These are phyloP conservation scores for Synanthedon andrenaeformis DNA, from an alignment of 2,888 invertebrate genomes.

Conservation along the genomic window DNA sequence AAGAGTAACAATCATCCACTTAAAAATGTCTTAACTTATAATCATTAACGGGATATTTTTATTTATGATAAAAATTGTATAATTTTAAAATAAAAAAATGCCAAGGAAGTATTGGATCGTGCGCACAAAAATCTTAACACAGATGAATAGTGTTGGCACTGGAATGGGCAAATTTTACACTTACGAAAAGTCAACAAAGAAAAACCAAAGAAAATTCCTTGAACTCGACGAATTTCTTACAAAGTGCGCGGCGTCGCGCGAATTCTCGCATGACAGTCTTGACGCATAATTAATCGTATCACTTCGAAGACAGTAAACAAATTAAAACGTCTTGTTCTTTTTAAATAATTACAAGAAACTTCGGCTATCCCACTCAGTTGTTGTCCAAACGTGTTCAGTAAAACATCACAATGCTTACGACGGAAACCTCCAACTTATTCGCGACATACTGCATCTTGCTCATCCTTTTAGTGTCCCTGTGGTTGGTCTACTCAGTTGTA, in stretches of 20 bases:
- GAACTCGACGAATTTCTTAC: not conserved
- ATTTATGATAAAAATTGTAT: too few species aligned
- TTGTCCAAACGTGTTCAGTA: constrained; percentile 27
- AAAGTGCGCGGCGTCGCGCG: not conserved
- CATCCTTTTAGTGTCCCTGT: constrained; percentile 72
- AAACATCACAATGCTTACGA: constrained; percentile 32
- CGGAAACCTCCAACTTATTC: constrained; percentile 73
- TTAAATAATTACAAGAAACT: constrained; percentile 13
- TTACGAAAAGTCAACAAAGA: not conserved
- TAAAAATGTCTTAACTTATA: too few species aligned
- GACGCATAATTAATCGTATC: constrained; percentile 7
- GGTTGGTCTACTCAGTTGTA: constrained; percentile 75
- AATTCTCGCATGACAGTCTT: not conserved
- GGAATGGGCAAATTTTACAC: not conserved
- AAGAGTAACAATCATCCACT: too few species aligned
- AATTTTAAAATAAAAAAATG: too few species aligned
- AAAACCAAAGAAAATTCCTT: not conserved
- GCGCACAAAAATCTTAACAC: too few species aligned
- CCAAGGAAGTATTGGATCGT: too few species aligned
- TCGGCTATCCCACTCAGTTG: constrained; percentile 34
- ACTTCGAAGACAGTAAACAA: constrained; percentile 1
- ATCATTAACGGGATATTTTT: too few species aligned
- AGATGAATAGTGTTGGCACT: not conserved
- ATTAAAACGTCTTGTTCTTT: constrained; percentile 23
- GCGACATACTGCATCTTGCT: constrained; percentile 77